phyloP scores from a whole-genome alignment of 2,888 invertebrate genomes.

The Lasioglossum zephyrum region DNA sequence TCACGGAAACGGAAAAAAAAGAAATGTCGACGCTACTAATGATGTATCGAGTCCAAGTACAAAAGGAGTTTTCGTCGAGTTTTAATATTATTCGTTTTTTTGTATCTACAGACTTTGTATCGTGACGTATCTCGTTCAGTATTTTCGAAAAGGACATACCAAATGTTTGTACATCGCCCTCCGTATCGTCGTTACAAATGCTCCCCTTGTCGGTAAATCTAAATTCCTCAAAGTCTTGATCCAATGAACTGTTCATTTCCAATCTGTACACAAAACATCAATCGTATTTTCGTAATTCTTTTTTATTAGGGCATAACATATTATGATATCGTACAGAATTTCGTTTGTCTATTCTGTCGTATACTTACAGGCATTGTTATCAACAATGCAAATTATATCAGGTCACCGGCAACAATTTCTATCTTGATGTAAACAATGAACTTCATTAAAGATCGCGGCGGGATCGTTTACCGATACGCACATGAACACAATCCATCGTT shows the following conservation, averaged over 20 bases:
- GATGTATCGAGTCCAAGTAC: background rate
- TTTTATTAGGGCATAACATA: background rate
- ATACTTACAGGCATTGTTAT: conserved; percentile 78
- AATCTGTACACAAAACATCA: conserved; percentile 74
- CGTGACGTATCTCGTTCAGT: background rate
- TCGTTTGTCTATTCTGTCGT: conserved; percentile 31
- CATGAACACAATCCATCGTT: background rate
- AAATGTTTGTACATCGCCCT: conserved; percentile 74
- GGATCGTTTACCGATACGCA: conserved; percentile 11
- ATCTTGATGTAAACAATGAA: conserved; percentile 37
- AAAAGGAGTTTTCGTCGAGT: background rate
- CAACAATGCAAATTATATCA: conserved; percentile 69
- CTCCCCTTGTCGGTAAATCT: conserved; percentile 71
- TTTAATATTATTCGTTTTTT: conserved; percentile 23
- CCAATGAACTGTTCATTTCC: conserved; percentile 84
- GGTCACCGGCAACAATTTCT: conserved; percentile 39
- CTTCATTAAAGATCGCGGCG: conserved; percentile 6
- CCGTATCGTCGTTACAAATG: conserved; percentile 61
- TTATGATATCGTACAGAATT: background rate
- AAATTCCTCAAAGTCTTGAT: conserved; percentile 81
- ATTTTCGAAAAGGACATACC: conserved; percentile 72
- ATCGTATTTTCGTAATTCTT: background rate
- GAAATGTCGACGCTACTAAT: background rate
- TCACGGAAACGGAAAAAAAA: background rate
- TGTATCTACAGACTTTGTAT: conserved; percentile 10